phyloP scores from a whole-genome alignment of 2,113 vertebrate species.

The Aegotheles bennettii region DNA sequence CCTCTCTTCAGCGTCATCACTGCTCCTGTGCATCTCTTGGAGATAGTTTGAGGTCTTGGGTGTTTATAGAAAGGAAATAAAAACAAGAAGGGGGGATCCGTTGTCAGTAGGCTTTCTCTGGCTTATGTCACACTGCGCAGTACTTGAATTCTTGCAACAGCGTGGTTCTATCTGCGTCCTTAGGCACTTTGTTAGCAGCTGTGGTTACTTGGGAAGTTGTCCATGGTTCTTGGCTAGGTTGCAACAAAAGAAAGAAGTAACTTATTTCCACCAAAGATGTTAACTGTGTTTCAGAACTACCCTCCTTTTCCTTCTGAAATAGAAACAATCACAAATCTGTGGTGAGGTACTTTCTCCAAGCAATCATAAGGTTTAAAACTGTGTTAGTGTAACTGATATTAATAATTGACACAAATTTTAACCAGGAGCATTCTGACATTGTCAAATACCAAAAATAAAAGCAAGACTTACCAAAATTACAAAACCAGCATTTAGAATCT shows the following conservation, averaged over 20 bases:
- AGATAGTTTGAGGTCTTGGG: neutral
- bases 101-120: neutral
- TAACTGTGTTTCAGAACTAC: neutral
- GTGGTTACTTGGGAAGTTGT: neutral
- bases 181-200: fast-evolving
- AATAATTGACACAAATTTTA: neutral
- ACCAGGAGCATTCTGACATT: neutral
- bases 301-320: neutral
- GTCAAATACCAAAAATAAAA: neutral
- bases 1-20: fast-evolving
- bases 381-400: neutral
- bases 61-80: neutral
- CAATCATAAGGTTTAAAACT: neutral
- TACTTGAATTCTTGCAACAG: neutral
- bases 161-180: neutral
- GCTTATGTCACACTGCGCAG: neutral
- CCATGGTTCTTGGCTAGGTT: neutral
- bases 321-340: neutral
- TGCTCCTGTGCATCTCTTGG: neutral
- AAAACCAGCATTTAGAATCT: neutral
- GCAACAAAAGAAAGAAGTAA: neutral
- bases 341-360: neutral
- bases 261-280: neutral
- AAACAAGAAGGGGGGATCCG: neutral
- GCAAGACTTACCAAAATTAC: neutral